These are phyloP conservation scores for Prionailurus viverrinus DNA, from an alignment of 2,113 vertebrate species.

Conservation along the genomic window DNA sequence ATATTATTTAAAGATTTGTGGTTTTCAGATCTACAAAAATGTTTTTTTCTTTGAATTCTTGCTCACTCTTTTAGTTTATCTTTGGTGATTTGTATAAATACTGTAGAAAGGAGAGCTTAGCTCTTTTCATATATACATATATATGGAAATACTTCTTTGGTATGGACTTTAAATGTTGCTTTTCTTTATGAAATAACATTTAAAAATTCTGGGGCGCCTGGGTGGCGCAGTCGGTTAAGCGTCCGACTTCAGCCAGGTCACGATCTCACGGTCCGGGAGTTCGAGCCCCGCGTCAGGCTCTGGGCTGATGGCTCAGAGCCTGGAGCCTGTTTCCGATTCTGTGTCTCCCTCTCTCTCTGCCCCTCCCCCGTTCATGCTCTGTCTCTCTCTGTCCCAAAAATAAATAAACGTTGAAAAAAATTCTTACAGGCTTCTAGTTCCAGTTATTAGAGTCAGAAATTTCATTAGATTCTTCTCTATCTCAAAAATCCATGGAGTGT, in stretches of 20 bases:
- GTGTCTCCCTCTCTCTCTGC: too few relatives aligned
- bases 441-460: slow-evolving; percentile 46
- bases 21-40: not conserved
- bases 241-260: too few relatives aligned
- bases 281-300: too few relatives aligned
- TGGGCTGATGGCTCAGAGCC: too few relatives aligned
- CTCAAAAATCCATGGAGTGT: slow-evolving; percentile 29
- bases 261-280: too few relatives aligned
- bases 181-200: slow-evolving; percentile 52
- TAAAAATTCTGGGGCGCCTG: slow-evolving; percentile 49
- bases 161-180: slow-evolving; percentile 49
- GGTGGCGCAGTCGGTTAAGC: too few relatives aligned
- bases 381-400: too few relatives aligned
- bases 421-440: slow-evolving; percentile 34
- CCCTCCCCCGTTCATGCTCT: too few relatives aligned
- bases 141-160: not conserved
- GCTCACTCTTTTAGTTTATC: not conserved
- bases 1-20: not conserved
- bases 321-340: too few relatives aligned
- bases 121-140: not conserved
- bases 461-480: slow-evolving; percentile 56
- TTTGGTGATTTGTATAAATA: not conserved
- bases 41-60: not conserved
- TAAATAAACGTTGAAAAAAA: too few relatives aligned
- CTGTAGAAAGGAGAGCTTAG: not conserved